A percentile compares a stretch with the other conserved stretches of the same genome.
Evolutionary conservation across 2,113 vertebrate species (phyloP).

Genomic region (Puffinus mauretanicus): DNA sequence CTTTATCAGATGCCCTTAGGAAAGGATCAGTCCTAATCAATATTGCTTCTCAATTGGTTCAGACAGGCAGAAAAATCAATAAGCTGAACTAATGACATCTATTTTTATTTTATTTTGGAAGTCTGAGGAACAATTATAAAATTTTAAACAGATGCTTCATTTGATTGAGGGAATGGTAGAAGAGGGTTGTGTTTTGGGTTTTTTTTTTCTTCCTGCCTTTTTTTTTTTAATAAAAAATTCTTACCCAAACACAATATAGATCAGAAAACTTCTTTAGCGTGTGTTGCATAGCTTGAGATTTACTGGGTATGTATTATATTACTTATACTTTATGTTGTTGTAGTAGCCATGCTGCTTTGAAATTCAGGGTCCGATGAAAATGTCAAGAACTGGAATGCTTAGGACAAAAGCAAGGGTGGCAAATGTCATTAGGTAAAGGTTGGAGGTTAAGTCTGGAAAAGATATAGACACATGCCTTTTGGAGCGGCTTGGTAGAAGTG

Average conservation of each 20-base stretch:
- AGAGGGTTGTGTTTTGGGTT: neutral
- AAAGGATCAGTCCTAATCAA: slow-evolving; percentile 77
- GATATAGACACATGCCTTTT: neutral
- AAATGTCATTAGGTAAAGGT: neutral
- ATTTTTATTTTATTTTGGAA: slow-evolving; percentile 68
- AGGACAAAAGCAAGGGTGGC: neutral
- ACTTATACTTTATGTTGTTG: neutral
- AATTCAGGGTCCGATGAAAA: neutral
- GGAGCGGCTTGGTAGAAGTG: neutral
- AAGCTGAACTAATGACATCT: slow-evolving; percentile 65
- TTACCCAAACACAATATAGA: neutral
- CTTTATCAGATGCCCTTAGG: slow-evolving; percentile 73
- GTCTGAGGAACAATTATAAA: slow-evolving; percentile 34
- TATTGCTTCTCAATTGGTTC: slow-evolving; percentile 74
- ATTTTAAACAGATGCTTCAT: slow-evolving; percentile 33
- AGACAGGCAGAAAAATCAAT: slow-evolving; percentile 76
- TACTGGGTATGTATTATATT: neutral
- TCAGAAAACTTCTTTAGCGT: neutral
- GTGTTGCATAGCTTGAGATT: neutral
- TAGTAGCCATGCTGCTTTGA: neutral
- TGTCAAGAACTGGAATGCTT: neutral
- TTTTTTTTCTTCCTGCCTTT: too few species aligned
- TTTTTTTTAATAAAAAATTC: neutral
- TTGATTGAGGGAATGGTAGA: neutral
- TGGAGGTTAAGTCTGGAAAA: neutral